Percentiles rank a stretch among this genome's conserved stretches.
These are phyloP conservation scores for Chiloscyllium punctatum DNA, from an alignment of 2,797 vertebrate genomes.

Conservation along the genomic window DNA sequence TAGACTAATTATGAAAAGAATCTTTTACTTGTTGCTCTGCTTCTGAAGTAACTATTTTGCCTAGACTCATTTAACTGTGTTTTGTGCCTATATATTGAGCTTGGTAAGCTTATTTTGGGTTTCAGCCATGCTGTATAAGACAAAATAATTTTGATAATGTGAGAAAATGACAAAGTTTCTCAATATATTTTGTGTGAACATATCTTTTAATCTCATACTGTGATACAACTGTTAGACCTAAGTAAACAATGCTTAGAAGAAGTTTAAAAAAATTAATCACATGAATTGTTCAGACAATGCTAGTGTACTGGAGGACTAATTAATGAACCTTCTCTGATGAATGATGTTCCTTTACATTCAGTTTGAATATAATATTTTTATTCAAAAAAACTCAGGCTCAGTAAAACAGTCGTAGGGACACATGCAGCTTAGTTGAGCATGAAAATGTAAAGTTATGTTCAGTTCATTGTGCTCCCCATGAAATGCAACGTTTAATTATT, in stretches of 20 bases:
- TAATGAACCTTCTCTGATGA: background rate
- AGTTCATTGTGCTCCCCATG: background rate
- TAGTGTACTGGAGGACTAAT: background rate
- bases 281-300: background rate
- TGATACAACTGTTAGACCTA: background rate
- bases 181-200: background rate
- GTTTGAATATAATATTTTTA: background rate
- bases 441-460: background rate
- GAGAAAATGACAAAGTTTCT: background rate
- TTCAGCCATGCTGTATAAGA: background rate
- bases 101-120: constrained; percentile 41
- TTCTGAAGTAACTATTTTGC: background rate
- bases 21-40: background rate
- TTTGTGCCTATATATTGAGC: background rate
- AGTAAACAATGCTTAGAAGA: background rate
- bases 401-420: background rate
- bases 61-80: background rate
- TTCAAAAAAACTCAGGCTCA: background rate
- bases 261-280: background rate
- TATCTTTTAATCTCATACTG: background rate
- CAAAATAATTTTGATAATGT: background rate
- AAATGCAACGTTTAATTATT: background rate
- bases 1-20: background rate
- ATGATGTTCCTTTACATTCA: background rate
- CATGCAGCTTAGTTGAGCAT: background rate